A percentile compares a stretch with the other conserved stretches of the same genome.
phyloP scores from a whole-genome alignment of 2,888 invertebrate genomes.

The Calephelis perditalis region DNA sequence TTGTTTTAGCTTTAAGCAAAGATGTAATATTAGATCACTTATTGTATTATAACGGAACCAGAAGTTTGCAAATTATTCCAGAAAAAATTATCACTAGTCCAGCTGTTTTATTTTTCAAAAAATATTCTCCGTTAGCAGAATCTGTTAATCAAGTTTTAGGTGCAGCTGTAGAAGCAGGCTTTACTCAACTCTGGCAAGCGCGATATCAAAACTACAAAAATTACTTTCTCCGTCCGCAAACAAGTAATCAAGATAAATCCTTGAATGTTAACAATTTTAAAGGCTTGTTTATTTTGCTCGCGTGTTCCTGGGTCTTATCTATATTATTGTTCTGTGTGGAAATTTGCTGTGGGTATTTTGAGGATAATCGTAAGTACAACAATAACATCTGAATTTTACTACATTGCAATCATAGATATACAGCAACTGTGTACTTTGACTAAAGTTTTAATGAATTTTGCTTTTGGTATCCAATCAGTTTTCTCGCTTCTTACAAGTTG shows the following conservation, averaged over 20 bases:
- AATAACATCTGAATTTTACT: too few relatives aligned
- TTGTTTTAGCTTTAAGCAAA: conserved; percentile 46
- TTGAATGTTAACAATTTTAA: conserved; percentile 39
- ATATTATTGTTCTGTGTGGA: conserved; percentile 44
- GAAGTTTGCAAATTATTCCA: conserved; percentile 45
- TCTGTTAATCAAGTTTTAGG: conserved; percentile 40
- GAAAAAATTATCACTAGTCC: conserved; percentile 51
- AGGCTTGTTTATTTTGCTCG: conserved; percentile 38
- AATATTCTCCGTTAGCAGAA: conserved; percentile 39
- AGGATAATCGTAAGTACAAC: background rate
- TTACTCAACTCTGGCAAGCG: conserved; percentile 36
- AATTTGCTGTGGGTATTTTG: conserved; percentile 35
- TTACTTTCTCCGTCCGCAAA: conserved; percentile 28
- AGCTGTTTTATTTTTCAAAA: conserved; percentile 47
- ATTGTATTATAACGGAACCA: conserved; percentile 37
- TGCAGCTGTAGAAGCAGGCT: conserved; percentile 43
- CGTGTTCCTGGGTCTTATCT: conserved; percentile 41
- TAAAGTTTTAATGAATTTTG: too few relatives aligned
- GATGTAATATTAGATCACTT: conserved; percentile 40
- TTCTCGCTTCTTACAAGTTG: too few relatives aligned
- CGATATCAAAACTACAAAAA: conserved; percentile 33
- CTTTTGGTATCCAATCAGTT: too few relatives aligned
- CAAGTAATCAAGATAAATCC: conserved; percentile 23
- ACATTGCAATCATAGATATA: too few relatives aligned
- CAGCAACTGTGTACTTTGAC: too few relatives aligned